These are phyloP conservation scores for Atractosteus spatula DNA, from an alignment of 2,113 vertebrate genomes.

Conservation along the genomic window DNA sequence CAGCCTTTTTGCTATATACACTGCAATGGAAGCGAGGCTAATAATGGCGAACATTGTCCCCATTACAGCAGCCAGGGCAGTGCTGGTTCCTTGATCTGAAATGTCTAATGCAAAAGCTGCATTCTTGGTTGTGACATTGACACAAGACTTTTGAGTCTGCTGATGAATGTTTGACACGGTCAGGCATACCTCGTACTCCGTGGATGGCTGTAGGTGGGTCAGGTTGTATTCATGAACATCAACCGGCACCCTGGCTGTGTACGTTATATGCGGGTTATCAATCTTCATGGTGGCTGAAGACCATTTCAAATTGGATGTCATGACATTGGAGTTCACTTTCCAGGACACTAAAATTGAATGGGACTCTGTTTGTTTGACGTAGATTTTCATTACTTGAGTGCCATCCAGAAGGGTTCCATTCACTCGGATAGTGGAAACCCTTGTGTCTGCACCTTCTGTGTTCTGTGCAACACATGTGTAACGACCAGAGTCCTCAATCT, in stretches of 20 bases:
- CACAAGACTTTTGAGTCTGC: slow-evolving; percentile 88
- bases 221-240: slow-evolving; percentile 97
- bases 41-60: slow-evolving; percentile 88
- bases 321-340: slow-evolving; percentile 89
- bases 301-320: slow-evolving; percentile 95
- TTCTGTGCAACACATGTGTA: slow-evolving; percentile 97
- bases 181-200: slow-evolving; percentile 94
- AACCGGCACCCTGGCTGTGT: slow-evolving; percentile 90
- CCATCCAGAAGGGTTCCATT: slow-evolving; percentile 90
- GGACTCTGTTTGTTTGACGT: slow-evolving; percentile 86
- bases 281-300: slow-evolving; percentile 96
- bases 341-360: slow-evolving; percentile 94
- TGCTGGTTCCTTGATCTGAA: slow-evolving; percentile 84
- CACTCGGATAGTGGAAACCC: slow-evolving; percentile 82
- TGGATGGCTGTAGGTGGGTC: slow-evolving; percentile 89
- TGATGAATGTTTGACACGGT: slow-evolving; percentile 88
- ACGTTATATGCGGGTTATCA: slow-evolving; percentile 95
- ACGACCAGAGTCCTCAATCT: slow-evolving; percentile 85
- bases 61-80: slow-evolving; percentile 86
- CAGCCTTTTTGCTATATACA: slow-evolving; percentile 85
- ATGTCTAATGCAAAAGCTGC: slow-evolving; percentile 79
- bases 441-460: slow-evolving; percentile 86
- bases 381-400: slow-evolving; percentile 88
- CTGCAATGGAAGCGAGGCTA: slow-evolving; percentile 78
- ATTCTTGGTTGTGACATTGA: slow-evolving; percentile 92